Evolutionary conservation across 1,140 invertebrate genomes (phyloP), one percentile per base, ranked within the genome.

Genomic region (Drosophila sucinea): DNA sequence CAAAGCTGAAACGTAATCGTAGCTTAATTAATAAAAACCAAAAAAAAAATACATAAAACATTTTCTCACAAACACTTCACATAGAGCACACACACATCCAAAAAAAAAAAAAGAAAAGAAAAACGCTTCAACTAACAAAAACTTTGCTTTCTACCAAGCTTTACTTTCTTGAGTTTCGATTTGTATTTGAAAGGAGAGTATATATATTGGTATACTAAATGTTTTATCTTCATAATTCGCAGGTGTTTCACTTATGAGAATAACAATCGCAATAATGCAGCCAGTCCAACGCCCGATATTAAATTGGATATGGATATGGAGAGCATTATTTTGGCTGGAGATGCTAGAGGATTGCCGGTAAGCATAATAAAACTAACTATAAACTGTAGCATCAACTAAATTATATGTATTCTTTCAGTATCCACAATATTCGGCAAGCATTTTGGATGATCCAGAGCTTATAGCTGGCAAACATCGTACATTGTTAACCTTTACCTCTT

Each of bases 401-500:
- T 32, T 30, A 44, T 23, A 10, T 10, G 3, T 0, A 4, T 47
- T 1, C 5, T 74, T 73, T n/a, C 76, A 73, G 72, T 93, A 68
- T 58, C 77, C 70, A 27, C 94, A 95, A 32, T 98, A 98, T 90
- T 95, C 96, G 86, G 97, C 98, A 0, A 96, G 97, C 92, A 94
- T 98, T 41, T 92, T 99, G 27, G 98, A 99, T 92, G 98, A 99
- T 93, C 98, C 98, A 0, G 98, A 99, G 93, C 93, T 99, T 11
- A 97, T 98, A 80, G 97, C 97, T 47, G 98, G 98, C 27, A 98
- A 98, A 92, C 98, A 99, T 93, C 94, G 97, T 67, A 99, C 98
- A 7, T 92, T 98, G 10, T 93, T 99, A n/a, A 98, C 97, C 2
- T 99, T 99, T 91, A 96, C 97, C 1, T 98, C 98, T 0, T 99